These are phyloP conservation scores for Lithophane socia DNA, from an alignment of 2,888 invertebrate genomes.

Conservation along the genomic window DNA sequence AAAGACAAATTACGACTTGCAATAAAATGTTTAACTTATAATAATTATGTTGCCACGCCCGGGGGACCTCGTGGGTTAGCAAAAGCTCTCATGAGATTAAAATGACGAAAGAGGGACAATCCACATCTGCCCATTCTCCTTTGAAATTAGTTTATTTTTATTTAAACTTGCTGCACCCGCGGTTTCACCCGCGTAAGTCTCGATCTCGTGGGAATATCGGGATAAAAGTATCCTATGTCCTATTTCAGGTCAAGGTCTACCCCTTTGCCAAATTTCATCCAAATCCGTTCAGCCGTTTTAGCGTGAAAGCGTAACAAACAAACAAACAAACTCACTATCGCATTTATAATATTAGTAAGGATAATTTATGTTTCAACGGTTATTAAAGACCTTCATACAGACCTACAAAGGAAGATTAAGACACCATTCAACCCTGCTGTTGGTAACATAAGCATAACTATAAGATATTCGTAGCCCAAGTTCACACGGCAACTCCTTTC, in stretches of 20 bases:
- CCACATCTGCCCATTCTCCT: neutral
- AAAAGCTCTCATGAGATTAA: neutral
- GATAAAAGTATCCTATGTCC: too few species aligned
- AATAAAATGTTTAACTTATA: conserved; percentile 10
- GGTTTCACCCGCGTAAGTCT: too few species aligned
- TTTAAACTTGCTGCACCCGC: neutral
- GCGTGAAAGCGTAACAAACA: too few species aligned
- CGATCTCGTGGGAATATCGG: too few species aligned
- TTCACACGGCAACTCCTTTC: neutral
- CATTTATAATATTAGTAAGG: too few species aligned
- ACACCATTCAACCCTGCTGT: neutral
- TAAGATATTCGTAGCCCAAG: neutral
- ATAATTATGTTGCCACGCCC: neutral
- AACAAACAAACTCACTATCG: too few species aligned
- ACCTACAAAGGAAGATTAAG: neutral
- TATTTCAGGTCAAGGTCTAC: too few species aligned
- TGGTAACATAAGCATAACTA: neutral
- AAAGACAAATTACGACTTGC: conserved; percentile 3
- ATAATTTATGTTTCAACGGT: neutral
- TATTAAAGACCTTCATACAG: neutral
- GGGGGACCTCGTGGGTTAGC: neutral
- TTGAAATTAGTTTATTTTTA: neutral
- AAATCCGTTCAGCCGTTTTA: too few species aligned
- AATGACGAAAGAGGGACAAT: neutral
- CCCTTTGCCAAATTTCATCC: too few species aligned